Conservation (phyloP, 2,797 vertebrate species). For the Toxotes lorentzi region DNA sequence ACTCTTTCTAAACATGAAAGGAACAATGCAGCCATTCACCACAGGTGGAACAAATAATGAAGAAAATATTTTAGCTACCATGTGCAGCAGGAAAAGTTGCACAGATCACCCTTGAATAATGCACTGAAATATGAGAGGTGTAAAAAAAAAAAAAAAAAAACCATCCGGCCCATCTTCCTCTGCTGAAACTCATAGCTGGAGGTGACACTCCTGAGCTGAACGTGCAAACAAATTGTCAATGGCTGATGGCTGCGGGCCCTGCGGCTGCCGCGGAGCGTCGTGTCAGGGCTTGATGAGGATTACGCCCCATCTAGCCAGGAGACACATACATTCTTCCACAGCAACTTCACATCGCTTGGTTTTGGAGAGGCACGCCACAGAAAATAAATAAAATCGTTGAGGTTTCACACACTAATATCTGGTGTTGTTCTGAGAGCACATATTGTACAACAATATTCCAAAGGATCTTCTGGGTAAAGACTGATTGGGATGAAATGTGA, state of each 20-base stretch:
- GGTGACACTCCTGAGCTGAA: constrained; percentile 42
- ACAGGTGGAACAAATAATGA: constrained; percentile 21
- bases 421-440: constrained; percentile 46
- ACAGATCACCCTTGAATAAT: not conserved
- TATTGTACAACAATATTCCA: constrained; percentile 51
- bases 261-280: constrained; percentile 47
- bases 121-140: not conserved
- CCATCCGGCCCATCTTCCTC: constrained; percentile 5
- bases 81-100: not conserved
- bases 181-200: constrained; percentile 46
- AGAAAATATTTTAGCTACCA: not conserved
- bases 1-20: constrained; percentile 6
- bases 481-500: constrained; percentile 26
- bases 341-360: constrained; percentile 52
- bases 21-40: constrained; percentile 18
- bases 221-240: constrained; percentile 62
- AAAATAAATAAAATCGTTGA: constrained; percentile 63
- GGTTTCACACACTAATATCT: constrained; percentile 69
- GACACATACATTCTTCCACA: constrained; percentile 70
- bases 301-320: constrained; percentile 59
- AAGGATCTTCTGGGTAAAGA: constrained; percentile 24
- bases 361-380: constrained; percentile 60
- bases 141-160: not conserved
- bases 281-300: constrained; percentile 75
- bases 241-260: constrained; percentile 47